phyloP scores from a whole-genome alignment of 2,113 vertebrate species.

The Chloropsis cyanopogon region DNA sequence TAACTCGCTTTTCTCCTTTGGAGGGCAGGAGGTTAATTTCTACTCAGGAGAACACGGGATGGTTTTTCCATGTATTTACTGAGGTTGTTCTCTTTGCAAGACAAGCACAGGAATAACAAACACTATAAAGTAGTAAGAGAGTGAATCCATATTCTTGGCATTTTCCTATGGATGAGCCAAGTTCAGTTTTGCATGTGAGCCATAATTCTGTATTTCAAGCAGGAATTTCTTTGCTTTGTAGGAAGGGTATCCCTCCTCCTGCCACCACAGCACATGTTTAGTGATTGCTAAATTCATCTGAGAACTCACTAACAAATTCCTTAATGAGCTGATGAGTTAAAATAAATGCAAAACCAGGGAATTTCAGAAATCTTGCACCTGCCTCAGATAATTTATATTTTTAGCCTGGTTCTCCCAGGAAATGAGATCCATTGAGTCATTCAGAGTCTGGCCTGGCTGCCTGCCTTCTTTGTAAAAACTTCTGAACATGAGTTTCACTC shows the following conservation, averaged over 20 bases:
- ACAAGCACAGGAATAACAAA: not conserved
- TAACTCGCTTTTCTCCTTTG: fast-evolving
- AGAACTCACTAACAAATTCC: not conserved
- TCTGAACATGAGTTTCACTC: not conserved
- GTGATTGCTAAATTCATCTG: not conserved
- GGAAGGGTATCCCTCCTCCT: not conserved
- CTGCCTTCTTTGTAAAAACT: not conserved
- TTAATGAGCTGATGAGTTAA: not conserved
- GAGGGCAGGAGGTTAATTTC: not conserved
- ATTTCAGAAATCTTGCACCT: not conserved
- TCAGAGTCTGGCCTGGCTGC: not conserved
- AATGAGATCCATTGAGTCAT: not conserved
- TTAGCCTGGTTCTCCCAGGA: not conserved
- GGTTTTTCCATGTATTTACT: not conserved
- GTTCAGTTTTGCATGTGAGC: not conserved
- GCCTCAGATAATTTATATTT: not conserved
- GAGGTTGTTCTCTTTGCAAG: not conserved
- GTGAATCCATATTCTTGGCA: not conserved
- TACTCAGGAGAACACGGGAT: not conserved
- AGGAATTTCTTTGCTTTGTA: not conserved
- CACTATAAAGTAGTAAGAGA: not conserved
- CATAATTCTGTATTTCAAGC: not conserved
- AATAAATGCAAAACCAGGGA: not conserved
- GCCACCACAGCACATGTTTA: not conserved
- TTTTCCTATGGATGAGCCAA: not conserved